Conservation (phyloP, 2,888 invertebrate genomes). For the Melinopterus prodromus region DNA sequence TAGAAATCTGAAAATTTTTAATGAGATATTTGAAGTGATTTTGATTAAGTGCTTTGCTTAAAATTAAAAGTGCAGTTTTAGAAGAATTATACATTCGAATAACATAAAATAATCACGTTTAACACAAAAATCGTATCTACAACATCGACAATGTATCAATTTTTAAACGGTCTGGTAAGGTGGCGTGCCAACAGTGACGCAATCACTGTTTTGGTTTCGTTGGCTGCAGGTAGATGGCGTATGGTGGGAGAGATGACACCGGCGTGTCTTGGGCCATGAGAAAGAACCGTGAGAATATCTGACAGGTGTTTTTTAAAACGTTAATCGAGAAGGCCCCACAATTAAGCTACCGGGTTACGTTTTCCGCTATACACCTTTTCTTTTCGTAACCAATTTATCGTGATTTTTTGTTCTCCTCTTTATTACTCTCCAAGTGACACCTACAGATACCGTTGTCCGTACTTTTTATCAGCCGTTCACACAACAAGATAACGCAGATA, state of each 20-base stretch:
- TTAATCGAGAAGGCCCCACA: constrained; percentile 53
- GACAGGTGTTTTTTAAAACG: constrained; percentile 57
- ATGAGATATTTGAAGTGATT: too few species aligned
- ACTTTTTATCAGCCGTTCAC: background rate
- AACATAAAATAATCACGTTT: too few species aligned
- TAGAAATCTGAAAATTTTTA: too few species aligned
- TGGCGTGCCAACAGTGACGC: background rate
- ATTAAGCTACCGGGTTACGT: constrained; percentile 58
- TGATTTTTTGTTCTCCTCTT: constrained; percentile 5
- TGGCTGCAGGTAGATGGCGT: constrained; percentile 19
- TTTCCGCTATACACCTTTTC: constrained; percentile 16
- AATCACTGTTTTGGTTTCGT: background rate
- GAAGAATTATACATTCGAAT: too few species aligned
- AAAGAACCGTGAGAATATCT: constrained; percentile 56
- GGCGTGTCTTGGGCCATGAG: constrained; percentile 29
- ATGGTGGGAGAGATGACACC: background rate
- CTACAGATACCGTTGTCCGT: background rate
- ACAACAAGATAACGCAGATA: background rate
- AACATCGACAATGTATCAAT: too few species aligned
- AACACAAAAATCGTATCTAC: too few species aligned
- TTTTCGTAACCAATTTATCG: constrained; percentile 20
- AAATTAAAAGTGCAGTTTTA: too few species aligned
- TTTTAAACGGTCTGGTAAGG: background rate
- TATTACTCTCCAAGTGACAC: background rate
- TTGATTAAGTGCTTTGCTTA: too few species aligned